Evolutionary conservation across 1,140 invertebrate species (phyloP), one percentile per base, ranked within the genome.

Genomic region (Helicoverpa armigera): DNA sequence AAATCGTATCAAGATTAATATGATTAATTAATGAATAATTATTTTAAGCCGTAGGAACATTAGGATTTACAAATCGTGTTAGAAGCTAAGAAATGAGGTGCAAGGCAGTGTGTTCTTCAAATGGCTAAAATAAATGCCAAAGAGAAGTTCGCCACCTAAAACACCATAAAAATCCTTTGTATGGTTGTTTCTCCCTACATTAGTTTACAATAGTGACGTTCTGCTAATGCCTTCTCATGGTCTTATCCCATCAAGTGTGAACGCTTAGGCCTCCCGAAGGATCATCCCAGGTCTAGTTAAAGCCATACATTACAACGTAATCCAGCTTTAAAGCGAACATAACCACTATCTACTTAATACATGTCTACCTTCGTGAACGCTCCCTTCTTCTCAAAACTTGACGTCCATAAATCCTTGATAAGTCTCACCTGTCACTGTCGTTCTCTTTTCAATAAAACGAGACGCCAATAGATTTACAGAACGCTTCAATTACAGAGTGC

Each of bases 361-460:
- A 29, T 54, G 7, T 51, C 1, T 10, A 14, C n/a, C 23, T 29
- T 23, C 43, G 9, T 16, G 43, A 43, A 50, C 65, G 65, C 65
- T n/a, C 65, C 69, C 50, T 53, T 72, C 48, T 54, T 72, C 50
- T 29, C 23, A 14, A 72, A 72, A 72, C 69, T 72, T 72, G 50
- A 72, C 69, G 54, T 72, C 63, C 69, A 72, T 72, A 72, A 72
- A 72, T 72, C 69, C 69, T 72, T 54, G 48, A 72, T 72, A 72
- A 53, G 69, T 53, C 69, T 72, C n/a, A 54, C 69, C 48, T 72
- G 69, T 72, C 69, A 72, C 69, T 72, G 69, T 72, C 69, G 23
- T 53, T 72, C 54, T 53, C 69, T 72, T 72, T 53, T 43, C 48
- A 53, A 72, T 72, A 72, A 72, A 72, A 14, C 50, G 69, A 72